A percentile compares a stretch with the other conserved stretches of the same genome.
phyloP scores from a whole-genome alignment of 30 jellyfish, hydroid and myxozoan species.

The Turritopsis dohrnii region DNA sequence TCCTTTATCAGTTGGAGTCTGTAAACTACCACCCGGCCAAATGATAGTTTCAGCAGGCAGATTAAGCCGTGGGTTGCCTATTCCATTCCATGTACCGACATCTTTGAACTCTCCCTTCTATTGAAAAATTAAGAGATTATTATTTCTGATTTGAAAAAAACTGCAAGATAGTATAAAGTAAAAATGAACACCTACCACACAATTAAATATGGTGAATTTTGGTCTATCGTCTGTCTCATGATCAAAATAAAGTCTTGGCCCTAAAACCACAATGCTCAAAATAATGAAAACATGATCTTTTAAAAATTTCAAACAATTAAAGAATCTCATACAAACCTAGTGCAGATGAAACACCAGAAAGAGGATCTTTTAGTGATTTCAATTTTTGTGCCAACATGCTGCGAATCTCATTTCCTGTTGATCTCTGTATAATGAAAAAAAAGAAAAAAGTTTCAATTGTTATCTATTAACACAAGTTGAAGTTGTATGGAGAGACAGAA shows the following conservation, averaged over 20 bases:
- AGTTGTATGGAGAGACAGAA: background rate
- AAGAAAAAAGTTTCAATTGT: background rate
- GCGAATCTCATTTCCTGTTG: conserved; percentile 33
- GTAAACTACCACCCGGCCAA: conserved; percentile 97
- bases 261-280: conserved; percentile 29
- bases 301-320: background rate
- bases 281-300: background rate
- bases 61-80: conserved; percentile 32
- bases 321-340: conserved; percentile 38
- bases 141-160: too few species aligned
- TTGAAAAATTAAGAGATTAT: background rate
- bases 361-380: conserved; percentile 46
- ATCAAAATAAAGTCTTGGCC: conserved; percentile 61
- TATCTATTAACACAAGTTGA: background rate
- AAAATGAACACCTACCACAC: conserved; percentile 45
- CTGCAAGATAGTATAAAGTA: background rate
- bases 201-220: conserved; percentile 53
- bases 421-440: conserved; percentile 16
- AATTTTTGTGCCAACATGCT: conserved; percentile 32
- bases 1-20: conserved; percentile 91
- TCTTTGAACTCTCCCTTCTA: conserved; percentile 25
- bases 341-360: conserved; percentile 41
- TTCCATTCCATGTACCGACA: conserved; percentile 87
- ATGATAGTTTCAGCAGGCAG: conserved; percentile 56
- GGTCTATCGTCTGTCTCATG: conserved; percentile 21